Percentiles rank a stretch among this genome's conserved stretches.
These are phyloP conservation scores for Asobara japonica DNA, from an alignment of 1,140 invertebrate species.

Conservation along the genomic window DNA sequence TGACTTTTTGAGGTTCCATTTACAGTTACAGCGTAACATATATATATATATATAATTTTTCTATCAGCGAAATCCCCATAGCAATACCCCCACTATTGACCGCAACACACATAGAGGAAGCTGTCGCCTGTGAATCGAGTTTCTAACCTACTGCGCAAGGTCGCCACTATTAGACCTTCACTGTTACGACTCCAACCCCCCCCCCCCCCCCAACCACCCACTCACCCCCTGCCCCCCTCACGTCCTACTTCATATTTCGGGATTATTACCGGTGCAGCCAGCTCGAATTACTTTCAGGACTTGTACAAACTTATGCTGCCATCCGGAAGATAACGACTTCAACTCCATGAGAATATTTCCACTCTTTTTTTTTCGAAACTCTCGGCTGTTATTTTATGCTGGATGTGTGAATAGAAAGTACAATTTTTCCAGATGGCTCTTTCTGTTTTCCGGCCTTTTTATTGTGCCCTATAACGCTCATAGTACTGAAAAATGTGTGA, in stretches of 20 bases:
- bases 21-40: too few relatives aligned
- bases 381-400: neutral
- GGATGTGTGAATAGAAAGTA: neutral
- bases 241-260: slow-evolving; percentile 25
- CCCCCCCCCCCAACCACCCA: neutral
- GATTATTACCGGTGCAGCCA: slow-evolving; percentile 25
- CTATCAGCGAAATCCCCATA: too few relatives aligned
- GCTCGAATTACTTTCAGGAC: slow-evolving; percentile 26
- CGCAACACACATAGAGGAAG: neutral
- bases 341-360: slow-evolving; percentile 12
- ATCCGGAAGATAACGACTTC: slow-evolving; percentile 25
- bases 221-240: neutral
- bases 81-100: too few relatives aligned
- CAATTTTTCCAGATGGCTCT: neutral
- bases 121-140: neutral
- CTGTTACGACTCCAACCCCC: neutral
- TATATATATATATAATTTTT: too few relatives aligned
- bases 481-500: too few relatives aligned
- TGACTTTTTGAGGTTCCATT: too few relatives aligned
- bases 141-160: neutral
- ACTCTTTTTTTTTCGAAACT: neutral
- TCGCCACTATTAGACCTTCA: neutral
- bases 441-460: neutral
- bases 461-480: too few relatives aligned
- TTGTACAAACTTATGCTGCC: slow-evolving; percentile 27